Conservation (phyloP, 2,113 vertebrate genomes). For the Tinamus guttatus region DNA sequence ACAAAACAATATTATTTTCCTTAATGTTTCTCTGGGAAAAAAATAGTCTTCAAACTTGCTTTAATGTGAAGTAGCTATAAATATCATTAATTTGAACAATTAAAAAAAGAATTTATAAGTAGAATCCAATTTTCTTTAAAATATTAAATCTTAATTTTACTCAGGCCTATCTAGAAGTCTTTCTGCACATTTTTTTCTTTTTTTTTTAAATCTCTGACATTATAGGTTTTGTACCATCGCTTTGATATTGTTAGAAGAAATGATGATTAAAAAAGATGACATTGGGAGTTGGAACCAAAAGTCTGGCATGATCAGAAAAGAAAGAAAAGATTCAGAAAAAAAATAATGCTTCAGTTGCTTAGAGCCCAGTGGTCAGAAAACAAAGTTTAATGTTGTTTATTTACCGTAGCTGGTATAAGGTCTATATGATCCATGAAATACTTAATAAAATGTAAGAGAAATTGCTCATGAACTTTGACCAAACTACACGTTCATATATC, state of each 20-base stretch:
- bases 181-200: neutral
- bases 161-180: neutral
- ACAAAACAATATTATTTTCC: neutral
- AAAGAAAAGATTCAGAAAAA: neutral
- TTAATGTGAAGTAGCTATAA: neutral
- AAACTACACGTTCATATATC: neutral
- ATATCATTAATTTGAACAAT: neutral
- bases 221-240: neutral
- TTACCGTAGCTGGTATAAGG: conserved; percentile 4
- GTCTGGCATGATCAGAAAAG: neutral
- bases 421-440: conserved; percentile 18
- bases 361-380: neutral
- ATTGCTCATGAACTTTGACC: neutral
- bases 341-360: neutral
- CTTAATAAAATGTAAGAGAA: neutral
- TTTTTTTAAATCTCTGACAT: neutral
- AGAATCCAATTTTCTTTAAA: neutral
- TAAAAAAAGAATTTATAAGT: neutral
- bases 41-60: rapidly evolving
- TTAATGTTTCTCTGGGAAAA: neutral
- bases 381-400: neutral
- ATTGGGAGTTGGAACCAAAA: neutral
- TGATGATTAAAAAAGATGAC: neutral
- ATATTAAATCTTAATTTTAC: neutral
- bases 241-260: neutral